Base-by-base conservation (phyloP, 1,140 invertebrate genomes). In the Steinernema khuongi region DNA sequence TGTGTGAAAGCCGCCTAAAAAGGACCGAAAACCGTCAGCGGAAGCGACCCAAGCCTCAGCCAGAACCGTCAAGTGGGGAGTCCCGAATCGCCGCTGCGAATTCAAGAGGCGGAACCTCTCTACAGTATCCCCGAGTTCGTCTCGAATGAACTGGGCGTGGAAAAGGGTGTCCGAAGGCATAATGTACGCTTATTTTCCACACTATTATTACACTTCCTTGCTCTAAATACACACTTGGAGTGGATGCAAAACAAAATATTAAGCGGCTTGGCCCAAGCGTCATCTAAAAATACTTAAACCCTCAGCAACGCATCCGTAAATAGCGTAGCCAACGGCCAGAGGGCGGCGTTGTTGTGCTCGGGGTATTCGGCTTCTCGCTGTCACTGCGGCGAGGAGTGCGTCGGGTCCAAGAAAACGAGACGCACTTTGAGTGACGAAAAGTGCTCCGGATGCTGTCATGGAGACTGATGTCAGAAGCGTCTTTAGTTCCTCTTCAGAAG, bases 1-100 rank as follows among this genome's bases (percentile, higher is more conserved):
- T n/a, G n/a, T n/a, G 94, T 99, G 1, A 94, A 97, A 85, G 99
- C 98, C 87, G 95, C 93, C 85, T 95, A 98, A 86, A 96, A 95
- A 86, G 89, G 93, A 84, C 93, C 94, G 26, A 92, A 93, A 80
- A 96, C 93, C 11, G 92, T 98, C 43, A 91, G 93, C 28, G 96
- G n/a, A n/a, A n/a, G n/a, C n/a, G n/a, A n/a, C n/a, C n/a, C n/a
- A n/a, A n/a, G n/a, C n/a, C n/a, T n/a, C n/a, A n/a, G n/a, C n/a
- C n/a, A n/a, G n/a, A n/a, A n/a, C n/a, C n/a, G n/a, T n/a, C n/a
- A n/a, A n/a, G n/a, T n/a, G n/a, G n/a, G n/a, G n/a, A n/a, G n/a
- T n/a, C n/a, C n/a, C n/a, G n/a, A n/a, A n/a, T n/a, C n/a, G n/a
- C n/a, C n/a, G n/a, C n/a, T n/a, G n/a, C n/a, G n/a, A n/a, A n/a